These are phyloP conservation scores for Paramuricea clavata DNA, from an alignment of 92 coral and sea anemone species.

Conservation along the genomic window DNA sequence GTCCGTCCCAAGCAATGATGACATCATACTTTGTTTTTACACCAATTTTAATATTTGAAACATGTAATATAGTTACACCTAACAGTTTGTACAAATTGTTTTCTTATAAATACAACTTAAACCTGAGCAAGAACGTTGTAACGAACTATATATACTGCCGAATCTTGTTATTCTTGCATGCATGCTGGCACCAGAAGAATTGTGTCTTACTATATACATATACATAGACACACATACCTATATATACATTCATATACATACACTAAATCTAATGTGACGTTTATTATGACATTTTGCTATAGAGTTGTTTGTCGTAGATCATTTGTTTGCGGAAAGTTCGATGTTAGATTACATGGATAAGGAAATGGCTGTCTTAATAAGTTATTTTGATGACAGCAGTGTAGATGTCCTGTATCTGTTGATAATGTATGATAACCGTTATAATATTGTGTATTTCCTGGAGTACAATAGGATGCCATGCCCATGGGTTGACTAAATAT, in stretches of 20 bases:
- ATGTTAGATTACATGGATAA: constrained; percentile 38
- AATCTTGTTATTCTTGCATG: too few species aligned
- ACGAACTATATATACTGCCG: too few species aligned
- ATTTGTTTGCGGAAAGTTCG: constrained; percentile 25
- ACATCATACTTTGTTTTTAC: not conserved
- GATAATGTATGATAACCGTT: not conserved
- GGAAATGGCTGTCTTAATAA: constrained; percentile 45
- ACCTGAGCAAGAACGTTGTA: too few species aligned
- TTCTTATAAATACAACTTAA: too few species aligned
- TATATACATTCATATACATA: too few species aligned
- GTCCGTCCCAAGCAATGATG: too few species aligned
- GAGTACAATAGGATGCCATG: constrained; percentile 6
- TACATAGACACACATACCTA: not conserved
- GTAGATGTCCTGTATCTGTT: constrained; percentile 35
- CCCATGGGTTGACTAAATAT: constrained; percentile 42
- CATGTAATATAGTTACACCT: not conserved
- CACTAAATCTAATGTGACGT: too few species aligned
- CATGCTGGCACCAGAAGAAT: not conserved
- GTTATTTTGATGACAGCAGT: constrained; percentile 44
- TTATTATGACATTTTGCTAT: not conserved
- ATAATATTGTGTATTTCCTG: constrained; percentile 12
- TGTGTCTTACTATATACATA: not conserved
- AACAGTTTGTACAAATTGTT: not conserved
- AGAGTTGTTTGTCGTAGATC: constrained; percentile 20
- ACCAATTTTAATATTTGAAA: too few species aligned